Conservation (phyloP, 2,888 invertebrate species). For the Andrena hattorfiana region DNA sequence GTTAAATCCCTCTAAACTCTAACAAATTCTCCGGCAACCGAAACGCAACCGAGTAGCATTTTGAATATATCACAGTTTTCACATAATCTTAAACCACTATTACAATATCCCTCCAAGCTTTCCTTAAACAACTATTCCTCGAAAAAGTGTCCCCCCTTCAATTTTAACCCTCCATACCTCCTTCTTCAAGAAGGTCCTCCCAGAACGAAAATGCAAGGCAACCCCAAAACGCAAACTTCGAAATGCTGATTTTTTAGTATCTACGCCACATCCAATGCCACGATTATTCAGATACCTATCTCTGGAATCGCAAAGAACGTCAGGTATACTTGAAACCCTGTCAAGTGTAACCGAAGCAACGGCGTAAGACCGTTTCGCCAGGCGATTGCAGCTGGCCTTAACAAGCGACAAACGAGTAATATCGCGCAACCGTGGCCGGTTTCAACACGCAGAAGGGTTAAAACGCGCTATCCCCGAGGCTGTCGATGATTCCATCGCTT, state of each 20-base stretch:
- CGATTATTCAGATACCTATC: too few species aligned
- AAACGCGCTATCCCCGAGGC: conserved; percentile 34
- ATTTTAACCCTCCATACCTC: background rate
- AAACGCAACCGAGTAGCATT: background rate
- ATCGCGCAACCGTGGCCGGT: conserved; percentile 16
- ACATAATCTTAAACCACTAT: background rate
- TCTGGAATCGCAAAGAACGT: too few species aligned
- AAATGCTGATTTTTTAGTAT: too few species aligned
- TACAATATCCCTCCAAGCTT: background rate
- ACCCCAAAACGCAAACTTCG: too few species aligned
- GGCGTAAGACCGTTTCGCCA: too few species aligned
- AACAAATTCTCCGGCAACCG: background rate
- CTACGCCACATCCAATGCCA: too few species aligned
- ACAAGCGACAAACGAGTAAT: conserved; percentile 18
- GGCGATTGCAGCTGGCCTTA: background rate
- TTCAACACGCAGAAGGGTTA: conserved; percentile 20
- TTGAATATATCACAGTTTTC: background rate
- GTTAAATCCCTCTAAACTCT: background rate
- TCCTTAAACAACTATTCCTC: background rate
- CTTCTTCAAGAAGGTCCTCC: background rate
- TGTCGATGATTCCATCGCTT: conserved; percentile 55
- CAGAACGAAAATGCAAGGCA: too few species aligned
- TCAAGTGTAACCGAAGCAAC: background rate
- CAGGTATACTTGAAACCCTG: too few species aligned
- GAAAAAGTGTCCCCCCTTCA: background rate